Conservation (phyloP, 2,888 invertebrate species). For the Troilus luridus region DNA sequence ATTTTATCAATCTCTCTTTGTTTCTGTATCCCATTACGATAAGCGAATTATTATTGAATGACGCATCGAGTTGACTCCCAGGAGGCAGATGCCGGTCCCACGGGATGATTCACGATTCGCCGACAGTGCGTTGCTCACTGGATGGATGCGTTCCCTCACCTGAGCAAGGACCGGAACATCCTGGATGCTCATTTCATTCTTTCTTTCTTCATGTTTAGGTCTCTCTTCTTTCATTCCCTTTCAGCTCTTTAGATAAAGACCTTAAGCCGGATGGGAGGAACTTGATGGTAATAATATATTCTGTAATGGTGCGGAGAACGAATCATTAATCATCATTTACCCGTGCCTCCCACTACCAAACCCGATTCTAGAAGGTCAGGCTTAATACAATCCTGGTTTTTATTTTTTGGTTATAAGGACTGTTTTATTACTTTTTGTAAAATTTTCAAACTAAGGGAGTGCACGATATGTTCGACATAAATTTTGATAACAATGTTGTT, state of each 20-base stretch:
- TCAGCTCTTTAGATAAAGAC: neutral
- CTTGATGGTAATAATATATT: neutral
- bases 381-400: neutral
- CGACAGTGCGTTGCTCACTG: neutral
- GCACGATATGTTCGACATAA: no score
- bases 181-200: neutral
- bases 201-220: neutral
- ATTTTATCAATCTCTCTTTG: neutral
- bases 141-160: slow-evolving; percentile 29
- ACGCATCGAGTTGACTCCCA: neutral
- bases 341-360: neutral
- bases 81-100: neutral
- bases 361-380: neutral
- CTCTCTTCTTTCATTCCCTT: neutral
- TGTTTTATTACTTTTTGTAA: no score
- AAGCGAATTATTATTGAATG: neutral
- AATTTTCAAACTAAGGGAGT: no score
- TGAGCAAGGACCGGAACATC: neutral
- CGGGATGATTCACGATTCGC: neutral
- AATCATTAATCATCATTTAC: no score
- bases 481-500: no score
- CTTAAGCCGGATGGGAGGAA: neutral
- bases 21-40: neutral
- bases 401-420: no score
- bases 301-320: neutral